phyloP scores from a whole-genome alignment of 2,113 vertebrate genomes.

The Eonycteris spelaea region DNA sequence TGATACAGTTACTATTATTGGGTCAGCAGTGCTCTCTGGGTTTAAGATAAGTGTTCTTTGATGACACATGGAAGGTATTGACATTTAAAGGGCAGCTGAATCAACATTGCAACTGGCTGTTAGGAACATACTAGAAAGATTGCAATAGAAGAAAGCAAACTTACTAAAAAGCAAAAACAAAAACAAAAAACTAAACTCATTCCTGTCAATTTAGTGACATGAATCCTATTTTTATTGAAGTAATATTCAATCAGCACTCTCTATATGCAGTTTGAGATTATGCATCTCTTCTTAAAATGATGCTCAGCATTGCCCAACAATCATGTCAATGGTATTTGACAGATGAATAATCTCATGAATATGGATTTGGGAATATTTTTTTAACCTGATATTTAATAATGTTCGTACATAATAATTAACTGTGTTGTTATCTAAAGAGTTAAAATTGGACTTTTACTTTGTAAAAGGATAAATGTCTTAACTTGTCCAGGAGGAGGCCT shows the following conservation, averaged over 20 bases:
- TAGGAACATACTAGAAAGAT: neutral
- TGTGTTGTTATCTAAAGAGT: neutral
- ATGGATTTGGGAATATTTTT: neutral
- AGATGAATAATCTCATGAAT: neutral
- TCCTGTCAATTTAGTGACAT: neutral
- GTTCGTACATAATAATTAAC: neutral
- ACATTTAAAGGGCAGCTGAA: constrained; percentile 35
- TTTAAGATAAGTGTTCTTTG: neutral
- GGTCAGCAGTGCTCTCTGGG: neutral
- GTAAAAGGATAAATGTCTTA: neutral
- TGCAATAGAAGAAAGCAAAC: neutral
- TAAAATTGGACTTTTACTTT: neutral
- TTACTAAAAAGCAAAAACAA: neutral
- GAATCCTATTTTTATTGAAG: neutral
- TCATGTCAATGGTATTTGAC: neutral
- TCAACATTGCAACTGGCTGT: constrained; percentile 3
- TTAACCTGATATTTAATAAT: neutral
- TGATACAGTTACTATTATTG: neutral
- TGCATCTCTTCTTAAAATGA: neutral
- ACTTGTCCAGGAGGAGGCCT: neutral
- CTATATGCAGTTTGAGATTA: neutral
- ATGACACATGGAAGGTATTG: neutral
- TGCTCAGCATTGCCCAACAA: neutral
- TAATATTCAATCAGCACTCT: neutral
- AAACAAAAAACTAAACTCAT: neutral